These are phyloP conservation scores for Taphrorychus bicolor DNA, from an alignment of 2,888 invertebrate genomes.

Conservation along the genomic window DNA sequence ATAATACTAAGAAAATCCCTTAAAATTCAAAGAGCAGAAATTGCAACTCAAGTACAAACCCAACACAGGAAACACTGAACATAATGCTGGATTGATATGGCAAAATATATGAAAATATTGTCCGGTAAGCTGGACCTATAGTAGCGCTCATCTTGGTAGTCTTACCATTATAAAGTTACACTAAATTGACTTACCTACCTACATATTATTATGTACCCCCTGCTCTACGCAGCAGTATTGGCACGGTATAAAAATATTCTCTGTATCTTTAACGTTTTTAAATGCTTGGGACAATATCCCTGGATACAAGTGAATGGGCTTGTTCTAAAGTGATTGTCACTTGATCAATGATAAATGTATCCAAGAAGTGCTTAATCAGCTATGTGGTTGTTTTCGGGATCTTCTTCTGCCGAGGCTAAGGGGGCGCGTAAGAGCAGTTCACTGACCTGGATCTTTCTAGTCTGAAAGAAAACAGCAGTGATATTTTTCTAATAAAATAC, in stretches of 20 bases:
- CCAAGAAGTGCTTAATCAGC: conserved; percentile 2
- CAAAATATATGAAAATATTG: neutral
- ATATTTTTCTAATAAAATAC: too few relatives aligned
- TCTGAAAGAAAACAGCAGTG: conserved; percentile 49
- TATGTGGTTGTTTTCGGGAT: conserved; percentile 40
- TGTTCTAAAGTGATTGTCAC: neutral
- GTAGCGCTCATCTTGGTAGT: too few relatives aligned
- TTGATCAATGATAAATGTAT: neutral
- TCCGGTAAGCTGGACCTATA: too few relatives aligned
- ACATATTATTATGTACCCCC: neutral
- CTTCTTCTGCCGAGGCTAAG: conserved; percentile 58
- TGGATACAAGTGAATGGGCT: neutral
- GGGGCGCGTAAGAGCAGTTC: conserved; percentile 57
- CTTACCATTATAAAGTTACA: neutral
- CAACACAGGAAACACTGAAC: neutral
- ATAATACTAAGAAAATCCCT: conserved; percentile 41
- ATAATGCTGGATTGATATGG: neutral
- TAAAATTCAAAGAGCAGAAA: neutral
- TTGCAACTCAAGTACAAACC: neutral
- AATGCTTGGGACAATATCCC: neutral
- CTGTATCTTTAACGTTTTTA: neutral
- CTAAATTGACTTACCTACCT: neutral
- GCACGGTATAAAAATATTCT: neutral
- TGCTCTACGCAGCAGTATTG: neutral
- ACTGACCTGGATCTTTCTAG: conserved; percentile 56